phyloP scores from a whole-genome alignment of 92 coral and sea anemone genomes.

The Epizoanthus stellaris region DNA sequence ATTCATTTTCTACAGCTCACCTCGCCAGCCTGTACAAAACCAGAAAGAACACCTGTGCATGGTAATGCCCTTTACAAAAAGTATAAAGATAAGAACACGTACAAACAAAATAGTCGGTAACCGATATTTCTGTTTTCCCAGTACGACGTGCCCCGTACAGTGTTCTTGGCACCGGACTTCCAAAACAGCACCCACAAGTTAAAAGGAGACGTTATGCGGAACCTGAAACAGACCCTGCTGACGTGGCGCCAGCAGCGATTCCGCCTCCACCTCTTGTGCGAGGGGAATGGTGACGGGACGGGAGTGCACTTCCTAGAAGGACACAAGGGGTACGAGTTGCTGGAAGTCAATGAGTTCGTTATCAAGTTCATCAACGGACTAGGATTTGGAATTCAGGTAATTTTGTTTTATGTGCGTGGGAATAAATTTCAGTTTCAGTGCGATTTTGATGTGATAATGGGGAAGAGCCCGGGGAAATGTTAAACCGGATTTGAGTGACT shows the following conservation, averaged over 20 bases:
- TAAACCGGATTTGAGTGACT: too few relatives aligned
- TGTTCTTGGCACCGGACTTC: constrained; percentile 71
- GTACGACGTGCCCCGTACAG: constrained; percentile 68
- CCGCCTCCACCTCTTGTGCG: constrained; percentile 65
- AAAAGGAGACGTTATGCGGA: constrained; percentile 50
- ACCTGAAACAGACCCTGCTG: constrained; percentile 48
- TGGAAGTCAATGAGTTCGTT: constrained; percentile 55
- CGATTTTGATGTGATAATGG: neutral
- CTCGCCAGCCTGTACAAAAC: too few relatives aligned
- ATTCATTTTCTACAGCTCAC: too few relatives aligned
- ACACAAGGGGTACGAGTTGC: constrained; percentile 69
- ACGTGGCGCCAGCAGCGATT: constrained; percentile 54
- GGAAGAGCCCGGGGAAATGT: neutral
- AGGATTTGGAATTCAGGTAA: constrained; percentile 64
- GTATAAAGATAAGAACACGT: neutral
- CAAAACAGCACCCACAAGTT: constrained; percentile 41
- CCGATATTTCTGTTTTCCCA: constrained; percentile 2
- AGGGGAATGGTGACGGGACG: constrained; percentile 80
- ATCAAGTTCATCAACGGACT: constrained; percentile 51
- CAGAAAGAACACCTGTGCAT: too few relatives aligned
- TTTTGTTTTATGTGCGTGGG: neutral
- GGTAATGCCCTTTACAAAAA: too few relatives aligned
- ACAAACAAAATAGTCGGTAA: neutral
- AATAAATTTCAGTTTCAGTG: too few relatives aligned
- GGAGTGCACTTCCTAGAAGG: constrained; percentile 81